Evolutionary conservation across 2,797 vertebrate species (phyloP).

Genomic region (Manis pentadactyla): DNA sequence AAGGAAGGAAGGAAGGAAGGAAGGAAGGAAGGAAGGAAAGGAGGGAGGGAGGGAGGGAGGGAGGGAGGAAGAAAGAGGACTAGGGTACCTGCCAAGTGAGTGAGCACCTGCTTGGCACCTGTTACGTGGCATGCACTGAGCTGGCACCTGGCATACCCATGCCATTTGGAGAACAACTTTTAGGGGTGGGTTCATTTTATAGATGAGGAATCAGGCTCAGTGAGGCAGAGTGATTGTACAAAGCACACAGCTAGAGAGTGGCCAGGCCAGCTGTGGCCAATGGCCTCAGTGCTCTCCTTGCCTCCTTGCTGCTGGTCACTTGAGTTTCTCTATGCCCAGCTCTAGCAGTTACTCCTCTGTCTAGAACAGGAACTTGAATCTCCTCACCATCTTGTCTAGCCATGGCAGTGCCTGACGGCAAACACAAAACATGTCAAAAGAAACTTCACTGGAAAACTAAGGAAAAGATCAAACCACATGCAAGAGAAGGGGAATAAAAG

Average conservation of each 20-base stretch:
- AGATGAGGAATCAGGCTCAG: neutral
- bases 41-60: neutral
- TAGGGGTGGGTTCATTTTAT: neutral
- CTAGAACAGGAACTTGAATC: neutral
- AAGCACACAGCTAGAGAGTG: neutral
- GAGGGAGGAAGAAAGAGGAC: neutral
- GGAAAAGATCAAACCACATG: neutral
- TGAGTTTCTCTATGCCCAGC: neutral
- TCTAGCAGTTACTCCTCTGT: neutral
- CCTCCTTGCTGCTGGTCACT: neutral
- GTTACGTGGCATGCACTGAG: neutral
- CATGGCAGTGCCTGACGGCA: neutral
- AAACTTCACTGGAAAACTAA: neutral
- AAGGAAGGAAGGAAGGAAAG: neutral
- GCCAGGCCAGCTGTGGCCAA: neutral
- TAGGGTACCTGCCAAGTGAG: neutral
- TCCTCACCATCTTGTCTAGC: neutral
- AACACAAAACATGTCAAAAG: neutral
- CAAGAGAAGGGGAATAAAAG: neutral
- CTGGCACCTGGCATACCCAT: neutral
- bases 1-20: neutral
- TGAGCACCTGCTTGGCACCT: neutral
- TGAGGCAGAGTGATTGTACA: neutral
- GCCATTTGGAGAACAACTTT: neutral
- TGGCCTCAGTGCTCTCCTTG: neutral